Evolutionary conservation across 1,140 invertebrate species (phyloP), one percentile per base, ranked within the genome.

Genomic region (Nymphalis io): DNA sequence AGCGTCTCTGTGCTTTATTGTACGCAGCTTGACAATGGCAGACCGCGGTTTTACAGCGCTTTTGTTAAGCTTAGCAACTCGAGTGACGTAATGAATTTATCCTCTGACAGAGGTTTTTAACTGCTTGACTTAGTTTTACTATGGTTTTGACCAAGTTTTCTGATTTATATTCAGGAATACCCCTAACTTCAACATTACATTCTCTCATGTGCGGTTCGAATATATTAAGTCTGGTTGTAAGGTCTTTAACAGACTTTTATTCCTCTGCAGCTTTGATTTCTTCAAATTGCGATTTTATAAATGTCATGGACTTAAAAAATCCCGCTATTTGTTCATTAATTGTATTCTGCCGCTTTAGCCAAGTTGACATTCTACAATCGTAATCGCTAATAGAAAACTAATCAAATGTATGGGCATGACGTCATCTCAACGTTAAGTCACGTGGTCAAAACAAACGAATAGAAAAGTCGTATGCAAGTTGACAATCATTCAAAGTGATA

Each of bases 191-290:
- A 11, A 65, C 18, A 21, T 65, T 65, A 57, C 51, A 55, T 57
- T 65, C 62, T 55, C 51, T 65, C 62, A 65, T 20, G 40, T 65
- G 62, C 6, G 38, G 15, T 65, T 65, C 62, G 12, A 65, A 51
- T 16, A 39, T 57, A 57, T 65, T 65, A 2, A 65, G 39, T 12
- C 48, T 55, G 10, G 27, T 57, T 2, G 48, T 57, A 11, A 65
- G 20, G 10, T 65, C 62, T 38, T 55, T 65, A 40, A 65, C 51
- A 55, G 48, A 18, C 8, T 51, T 51, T 51, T 51, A 18, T 51
- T 18, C 48, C 16, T 21, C 10, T 21, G 3, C n/a, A 12, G 48
- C 11, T 51, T 51, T 51, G 10, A 51, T 51, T 51, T 51, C 48
- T 51, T 51, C 48, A 21, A 18, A 51, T 16, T 51, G 48, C 8